A percentile compares a stretch with the other conserved stretches of the same genome.
Conservation (phyloP, 1,140 invertebrate species). For the Ceratina australensis region DNA sequence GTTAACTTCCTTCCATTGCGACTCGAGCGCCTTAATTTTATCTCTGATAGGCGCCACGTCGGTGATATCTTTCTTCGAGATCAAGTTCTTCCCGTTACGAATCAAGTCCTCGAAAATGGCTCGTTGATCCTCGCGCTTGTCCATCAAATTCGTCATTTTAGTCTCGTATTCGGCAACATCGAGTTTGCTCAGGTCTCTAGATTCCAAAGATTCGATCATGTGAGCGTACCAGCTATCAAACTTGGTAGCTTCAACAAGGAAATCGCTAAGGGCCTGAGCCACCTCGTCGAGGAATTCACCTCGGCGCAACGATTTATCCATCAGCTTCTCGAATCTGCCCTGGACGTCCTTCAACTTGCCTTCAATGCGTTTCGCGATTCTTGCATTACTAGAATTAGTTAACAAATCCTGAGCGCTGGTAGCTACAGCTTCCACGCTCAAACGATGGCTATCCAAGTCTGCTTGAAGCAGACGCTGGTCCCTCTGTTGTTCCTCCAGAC, state of each 20-base stretch:
- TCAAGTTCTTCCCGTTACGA: constrained; percentile 88
- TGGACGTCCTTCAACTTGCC: constrained; percentile 92
- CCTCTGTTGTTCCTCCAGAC: constrained; percentile 92
- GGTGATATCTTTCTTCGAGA: constrained; percentile 94
- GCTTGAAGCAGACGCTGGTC: constrained; percentile 89
- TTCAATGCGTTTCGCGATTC: constrained; percentile 94
- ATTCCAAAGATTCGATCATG: constrained; percentile 88
- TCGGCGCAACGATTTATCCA: constrained; percentile 89
- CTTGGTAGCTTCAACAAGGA: constrained; percentile 84
- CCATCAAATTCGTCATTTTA: constrained; percentile 81
- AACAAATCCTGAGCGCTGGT: constrained; percentile 89
- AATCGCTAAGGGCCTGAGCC: constrained; percentile 84
- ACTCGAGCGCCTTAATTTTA: constrained; percentile 91
- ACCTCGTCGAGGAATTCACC: constrained; percentile 91
- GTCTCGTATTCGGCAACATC: constrained; percentile 85
- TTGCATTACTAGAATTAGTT: constrained; percentile 88
- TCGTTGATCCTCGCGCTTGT: constrained; percentile 81
- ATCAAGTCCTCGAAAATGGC: constrained; percentile 88
- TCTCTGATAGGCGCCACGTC: constrained; percentile 92
- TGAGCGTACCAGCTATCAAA: constrained; percentile 87
- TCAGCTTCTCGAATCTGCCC: constrained; percentile 89
- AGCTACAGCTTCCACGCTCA: constrained; percentile 91
- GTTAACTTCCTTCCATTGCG: constrained; percentile 92
- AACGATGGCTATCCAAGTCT: constrained; percentile 91
- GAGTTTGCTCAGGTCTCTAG: constrained; percentile 85